Evolutionary conservation across 2,888 invertebrate species (phyloP).

Genomic region (Calephelis perditalis): DNA sequence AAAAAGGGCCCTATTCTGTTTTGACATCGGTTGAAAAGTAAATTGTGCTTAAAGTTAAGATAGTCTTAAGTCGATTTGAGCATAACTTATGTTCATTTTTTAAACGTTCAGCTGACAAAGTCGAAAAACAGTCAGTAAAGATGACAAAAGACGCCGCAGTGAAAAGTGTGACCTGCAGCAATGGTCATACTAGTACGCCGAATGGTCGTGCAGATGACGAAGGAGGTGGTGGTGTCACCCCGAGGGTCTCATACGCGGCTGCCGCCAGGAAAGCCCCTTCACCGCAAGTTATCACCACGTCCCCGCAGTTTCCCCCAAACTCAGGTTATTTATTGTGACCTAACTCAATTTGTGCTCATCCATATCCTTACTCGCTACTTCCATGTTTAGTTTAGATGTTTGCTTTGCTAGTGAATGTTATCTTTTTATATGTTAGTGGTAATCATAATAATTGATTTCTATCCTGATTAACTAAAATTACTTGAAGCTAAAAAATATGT

Average conservation of each 20-base stretch:
- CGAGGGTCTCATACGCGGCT: conserved; percentile 66
- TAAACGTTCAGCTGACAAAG: conserved; percentile 56
- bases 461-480: neutral
- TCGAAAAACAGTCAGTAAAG: conserved; percentile 54
- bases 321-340: conserved; percentile 44
- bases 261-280: conserved; percentile 64
- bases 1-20: too few species aligned
- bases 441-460: conserved; percentile 6
- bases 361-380: conserved; percentile 6
- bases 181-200: conserved; percentile 62
- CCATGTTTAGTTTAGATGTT: conserved; percentile 9
- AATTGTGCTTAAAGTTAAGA: neutral
- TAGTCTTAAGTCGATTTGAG: conserved; percentile 5
- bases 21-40: too few species aligned
- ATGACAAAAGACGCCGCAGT: conserved; percentile 59
- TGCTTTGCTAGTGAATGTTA: conserved; percentile 13
- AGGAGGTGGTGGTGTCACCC: conserved; percentile 48
- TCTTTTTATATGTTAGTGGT: neutral
- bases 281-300: conserved; percentile 53
- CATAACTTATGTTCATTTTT: conserved; percentile 24
- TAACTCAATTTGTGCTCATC: conserved; percentile 12
- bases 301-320: conserved; percentile 53
- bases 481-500: neutral
- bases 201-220: conserved; percentile 70
- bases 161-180: conserved; percentile 55